phyloP scores from a whole-genome alignment of 1,140 invertebrate genomes.

The Hestina assimilis region DNA sequence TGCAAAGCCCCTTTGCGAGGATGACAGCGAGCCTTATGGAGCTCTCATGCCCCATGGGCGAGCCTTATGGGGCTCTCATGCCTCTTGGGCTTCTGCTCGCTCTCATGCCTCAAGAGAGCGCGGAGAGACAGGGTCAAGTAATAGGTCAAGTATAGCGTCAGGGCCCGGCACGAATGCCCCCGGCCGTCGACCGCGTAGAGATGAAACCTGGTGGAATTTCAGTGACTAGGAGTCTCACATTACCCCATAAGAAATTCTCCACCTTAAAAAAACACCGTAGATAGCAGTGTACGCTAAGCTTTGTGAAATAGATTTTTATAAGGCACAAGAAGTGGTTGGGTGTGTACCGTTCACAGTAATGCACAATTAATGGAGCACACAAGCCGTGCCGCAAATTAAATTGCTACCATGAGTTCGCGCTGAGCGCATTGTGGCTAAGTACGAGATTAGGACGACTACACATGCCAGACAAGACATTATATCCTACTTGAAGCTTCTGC shows the following conservation, averaged over 20 bases:
- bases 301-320: slow-evolving; percentile 38
- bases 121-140: too few species aligned
- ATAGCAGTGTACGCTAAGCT: slow-evolving; percentile 12
- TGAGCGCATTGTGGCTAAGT: background rate
- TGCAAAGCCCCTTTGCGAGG: too few species aligned
- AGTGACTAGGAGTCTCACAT: background rate
- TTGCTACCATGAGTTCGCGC: slow-evolving; percentile 23
- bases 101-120: too few species aligned
- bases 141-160: too few species aligned
- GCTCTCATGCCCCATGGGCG: too few species aligned
- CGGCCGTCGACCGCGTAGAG: too few species aligned
- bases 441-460: background rate
- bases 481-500: too few species aligned
- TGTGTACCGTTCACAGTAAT: slow-evolving; percentile 39
- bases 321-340: slow-evolving; percentile 34
- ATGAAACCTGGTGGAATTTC: too few species aligned
- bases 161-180: too few species aligned
- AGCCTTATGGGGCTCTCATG: too few species aligned
- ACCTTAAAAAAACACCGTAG: background rate
- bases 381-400: slow-evolving; percentile 30
- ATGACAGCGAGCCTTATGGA: too few species aligned
- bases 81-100: too few species aligned
- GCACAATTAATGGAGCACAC: slow-evolving; percentile 38
- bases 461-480: background rate
- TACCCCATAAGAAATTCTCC: background rate